Conservation (phyloP, 2,113 vertebrate genomes). For the Gymnocephalus cernua region DNA sequence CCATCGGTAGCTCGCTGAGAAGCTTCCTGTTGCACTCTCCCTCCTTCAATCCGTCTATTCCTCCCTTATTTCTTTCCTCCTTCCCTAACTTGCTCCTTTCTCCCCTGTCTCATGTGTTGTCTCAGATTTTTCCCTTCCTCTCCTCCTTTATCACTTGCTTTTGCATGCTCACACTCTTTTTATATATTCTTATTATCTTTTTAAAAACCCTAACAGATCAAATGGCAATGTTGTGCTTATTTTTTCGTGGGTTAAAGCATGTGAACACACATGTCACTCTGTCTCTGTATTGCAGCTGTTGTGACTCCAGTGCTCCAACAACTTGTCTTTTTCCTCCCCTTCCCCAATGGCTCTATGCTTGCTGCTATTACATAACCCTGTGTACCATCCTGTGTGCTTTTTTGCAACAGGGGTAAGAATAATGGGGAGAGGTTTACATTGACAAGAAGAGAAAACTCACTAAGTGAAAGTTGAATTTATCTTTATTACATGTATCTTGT, state of each 20-base stretch:
- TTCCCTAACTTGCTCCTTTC: slow-evolving; percentile 6
- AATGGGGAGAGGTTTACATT: slow-evolving; percentile 7
- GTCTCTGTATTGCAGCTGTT: slow-evolving; percentile 23
- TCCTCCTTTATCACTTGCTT: slow-evolving; percentile 3
- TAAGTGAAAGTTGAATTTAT: not conserved
- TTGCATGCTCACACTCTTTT: not conserved
- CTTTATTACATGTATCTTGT: not conserved
- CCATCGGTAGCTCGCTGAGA: slow-evolving; percentile 79
- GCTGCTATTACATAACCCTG: slow-evolving; percentile 70
- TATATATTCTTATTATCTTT: not conserved
- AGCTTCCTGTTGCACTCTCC: slow-evolving; percentile 78
- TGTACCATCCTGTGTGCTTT: slow-evolving; percentile 34
- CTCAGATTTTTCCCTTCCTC: not conserved
- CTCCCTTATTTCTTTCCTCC: slow-evolving; percentile 35
- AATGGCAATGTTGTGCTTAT: not conserved
- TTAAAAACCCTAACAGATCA: not conserved
- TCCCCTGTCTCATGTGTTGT: not conserved
- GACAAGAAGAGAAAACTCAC: not conserved
- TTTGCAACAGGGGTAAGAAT: slow-evolving; percentile 25
- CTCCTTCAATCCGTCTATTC: slow-evolving; percentile 33
- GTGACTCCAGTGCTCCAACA: slow-evolving; percentile 32
- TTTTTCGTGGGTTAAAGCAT: not conserved
- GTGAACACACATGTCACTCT: slow-evolving; percentile 14
- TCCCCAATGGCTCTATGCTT: slow-evolving; percentile 46
- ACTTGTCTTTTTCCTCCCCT: slow-evolving; percentile 50